Base-by-base conservation (phyloP, 2,113 vertebrate species). In the Irena cyanogastra region DNA sequence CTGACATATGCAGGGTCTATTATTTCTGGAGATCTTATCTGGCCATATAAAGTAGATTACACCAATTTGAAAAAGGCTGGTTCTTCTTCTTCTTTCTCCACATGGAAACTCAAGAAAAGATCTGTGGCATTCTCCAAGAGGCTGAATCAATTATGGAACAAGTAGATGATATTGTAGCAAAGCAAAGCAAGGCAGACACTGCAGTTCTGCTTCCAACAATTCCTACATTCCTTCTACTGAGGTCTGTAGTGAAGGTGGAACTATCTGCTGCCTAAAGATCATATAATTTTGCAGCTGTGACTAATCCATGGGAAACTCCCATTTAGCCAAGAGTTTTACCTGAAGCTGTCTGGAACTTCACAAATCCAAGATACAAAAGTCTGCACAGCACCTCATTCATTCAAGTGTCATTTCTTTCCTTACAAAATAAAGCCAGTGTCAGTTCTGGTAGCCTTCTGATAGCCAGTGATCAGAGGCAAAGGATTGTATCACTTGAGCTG, bases 1-100 rank as follows among this genome's bases (percentile, higher is more conserved):
- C 37, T 57, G 78, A 92, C 39, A 83, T 14, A 49, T 24, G 20
- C 27, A 64, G 20, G 5, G 22, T 54, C 27, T 77, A 37, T 44
- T 57, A 57, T 63, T 94, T 83, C 88, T 87, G 39, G n/a, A 79
- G 74, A 82, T 82, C 42, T 75, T 90, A 84, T 90, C 77, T 83
- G 52, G 52, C 14, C 35, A 7, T 9, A 14, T 33, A 69, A 93
- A 75, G 39, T 31, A 82, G 54, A 84, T 71, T 20, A 84, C 45
- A 35, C 5, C 52, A 54, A 60, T 49, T 15, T 71, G 28, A 82
- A 94, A 86, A 33, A 33, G 9, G 3, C 11, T 1, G 3, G 30
- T 76, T 69, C 66, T 68, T 33, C 31, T 68, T 37, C 41, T 47
- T 86, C 39, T 60, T 81, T 68, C 39, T 90, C 66, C 30, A 72